Base-by-base conservation (phyloP, 2,888 invertebrate species). In the Microdon myrmicae region DNA sequence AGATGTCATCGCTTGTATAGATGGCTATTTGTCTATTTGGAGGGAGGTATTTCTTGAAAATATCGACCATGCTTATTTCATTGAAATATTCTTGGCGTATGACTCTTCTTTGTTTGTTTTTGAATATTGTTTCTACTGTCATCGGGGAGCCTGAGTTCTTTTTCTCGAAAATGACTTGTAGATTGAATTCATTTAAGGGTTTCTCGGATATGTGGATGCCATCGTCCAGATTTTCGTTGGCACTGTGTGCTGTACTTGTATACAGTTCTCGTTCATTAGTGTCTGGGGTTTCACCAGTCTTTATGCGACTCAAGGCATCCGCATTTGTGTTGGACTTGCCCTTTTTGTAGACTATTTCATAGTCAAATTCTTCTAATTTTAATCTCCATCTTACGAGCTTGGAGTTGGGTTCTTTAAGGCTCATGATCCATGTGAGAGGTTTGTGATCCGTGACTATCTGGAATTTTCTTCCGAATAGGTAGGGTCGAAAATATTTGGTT, bases 391-490 rank as follows among this genome's bases (percentile, higher is more conserved):
- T 29, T 3, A 71, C 73, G 8, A 78, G 56, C 55, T 75, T 70
- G 0, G 74, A 73, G 17, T 49, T 49, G 9, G 29, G 39, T 5
- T 49, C 41, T 9, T 49, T 49, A n/a, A 49, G 2, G 7, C 10
- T 23, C 12, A 49, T 17, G 6, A 49, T n/a, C 73, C 72, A 73
- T 19, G 43, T 66, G n/a, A 73, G 55, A 1, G 76, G 75, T 43
- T 72, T 67, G 47, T 79, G 78, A 34, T 80, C 79, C 0, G 76
- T 79, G 2, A 74, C 70, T 0, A 80, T 75, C 0, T 51, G 71
- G 20, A 80, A 78, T 39, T 71, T n/a, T 70, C 14, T 67, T 2
- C 74, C 75, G 14, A 72, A 74, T 3, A 77, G 10, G 19, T 75
- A 75, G 1, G 73, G 74, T 14, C 74, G 22, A 19, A 76, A 76